Conservation (phyloP, 2,113 vertebrate species). For the Plestiodon gilberti region DNA sequence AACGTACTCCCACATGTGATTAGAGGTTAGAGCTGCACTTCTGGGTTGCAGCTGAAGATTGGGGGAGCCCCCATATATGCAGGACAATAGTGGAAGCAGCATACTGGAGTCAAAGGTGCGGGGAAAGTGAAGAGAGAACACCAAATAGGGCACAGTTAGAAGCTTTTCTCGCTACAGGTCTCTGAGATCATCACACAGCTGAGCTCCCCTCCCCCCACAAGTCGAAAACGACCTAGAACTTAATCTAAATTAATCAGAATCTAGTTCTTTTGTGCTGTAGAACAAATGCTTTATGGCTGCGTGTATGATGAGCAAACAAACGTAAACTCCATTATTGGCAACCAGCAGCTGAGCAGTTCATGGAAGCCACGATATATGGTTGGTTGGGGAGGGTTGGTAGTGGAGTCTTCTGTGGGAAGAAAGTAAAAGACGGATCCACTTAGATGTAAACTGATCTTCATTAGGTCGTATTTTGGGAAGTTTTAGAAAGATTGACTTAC, state of each 20-base stretch:
- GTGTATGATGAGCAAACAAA: not conserved
- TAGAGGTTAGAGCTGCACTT: not conserved
- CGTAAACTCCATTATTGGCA: not conserved
- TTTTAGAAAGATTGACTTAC: not conserved
- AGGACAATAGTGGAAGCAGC: not conserved
- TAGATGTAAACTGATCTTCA: too few species aligned
- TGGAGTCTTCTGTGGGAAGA: too few species aligned
- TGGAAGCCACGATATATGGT: not conserved
- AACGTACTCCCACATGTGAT: not conserved
- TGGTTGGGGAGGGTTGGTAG: not conserved
- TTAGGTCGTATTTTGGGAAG: not conserved
- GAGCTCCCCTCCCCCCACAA: not conserved
- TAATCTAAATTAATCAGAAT: not conserved
- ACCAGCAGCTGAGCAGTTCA: not conserved
- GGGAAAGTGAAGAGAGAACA: not conserved
- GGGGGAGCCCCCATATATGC: not conserved
- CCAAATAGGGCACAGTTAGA: not conserved
- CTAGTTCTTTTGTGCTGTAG: not conserved
- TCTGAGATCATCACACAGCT: not conserved
- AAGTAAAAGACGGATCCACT: too few species aligned
- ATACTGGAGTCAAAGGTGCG: not conserved
- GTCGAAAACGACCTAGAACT: not conserved
- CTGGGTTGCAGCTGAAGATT: not conserved
- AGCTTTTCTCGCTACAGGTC: not conserved
- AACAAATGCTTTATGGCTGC: not conserved